phyloP scores from a whole-genome alignment of 2,113 vertebrate genomes.

The Mustela lutreola region DNA sequence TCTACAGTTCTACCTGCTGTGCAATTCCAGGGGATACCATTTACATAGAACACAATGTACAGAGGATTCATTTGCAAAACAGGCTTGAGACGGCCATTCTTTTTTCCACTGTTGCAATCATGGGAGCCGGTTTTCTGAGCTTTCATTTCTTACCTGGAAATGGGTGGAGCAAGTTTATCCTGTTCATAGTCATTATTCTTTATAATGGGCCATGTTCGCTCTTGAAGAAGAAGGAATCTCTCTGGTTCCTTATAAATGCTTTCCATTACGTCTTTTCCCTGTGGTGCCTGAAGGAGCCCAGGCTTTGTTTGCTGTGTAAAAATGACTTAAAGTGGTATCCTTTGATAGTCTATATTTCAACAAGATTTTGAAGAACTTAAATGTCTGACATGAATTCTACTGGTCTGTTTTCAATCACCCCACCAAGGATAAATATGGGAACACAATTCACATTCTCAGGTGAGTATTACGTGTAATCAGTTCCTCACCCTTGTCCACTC shows the following conservation, averaged over 20 bases:
- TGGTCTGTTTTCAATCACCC: background rate
- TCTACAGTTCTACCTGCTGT: background rate
- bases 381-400: background rate
- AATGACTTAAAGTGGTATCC: background rate
- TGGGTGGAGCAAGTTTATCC: background rate
- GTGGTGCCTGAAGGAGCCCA: background rate
- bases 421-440: background rate
- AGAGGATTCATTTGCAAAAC: background rate
- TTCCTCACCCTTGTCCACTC: too few relatives aligned
- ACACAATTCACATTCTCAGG: background rate
- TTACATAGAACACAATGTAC: fast-evolving
- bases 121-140: background rate
- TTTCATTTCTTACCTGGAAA: background rate
- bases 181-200: background rate
- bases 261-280: background rate
- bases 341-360: background rate
- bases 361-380: background rate
- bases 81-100: fast-evolving
- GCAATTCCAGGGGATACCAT: fast-evolving
- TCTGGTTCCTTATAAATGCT: background rate
- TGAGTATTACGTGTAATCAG: fast-evolving
- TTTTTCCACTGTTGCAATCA: fast-evolving
- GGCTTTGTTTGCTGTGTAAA: background rate
- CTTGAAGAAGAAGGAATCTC: background rate
- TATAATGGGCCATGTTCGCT: background rate